A percentile compares a stretch with the other conserved stretches of the same genome.
Evolutionary conservation across 1,140 invertebrate genomes (phyloP).

Genomic region (Ditylenchus dipsaci): DNA sequence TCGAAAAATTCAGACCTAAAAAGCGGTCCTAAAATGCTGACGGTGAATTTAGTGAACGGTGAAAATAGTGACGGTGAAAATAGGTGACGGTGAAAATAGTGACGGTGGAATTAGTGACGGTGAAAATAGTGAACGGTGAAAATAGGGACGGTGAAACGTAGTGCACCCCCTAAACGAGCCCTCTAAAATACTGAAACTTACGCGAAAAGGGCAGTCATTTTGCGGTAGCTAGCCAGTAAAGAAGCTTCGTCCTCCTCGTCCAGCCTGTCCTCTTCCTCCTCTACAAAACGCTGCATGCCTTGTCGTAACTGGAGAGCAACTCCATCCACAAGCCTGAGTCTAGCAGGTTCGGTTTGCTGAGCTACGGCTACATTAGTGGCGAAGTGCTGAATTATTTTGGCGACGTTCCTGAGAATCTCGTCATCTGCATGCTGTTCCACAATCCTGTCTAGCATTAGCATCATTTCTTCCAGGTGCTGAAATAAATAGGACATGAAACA

Average conservation of each 20-base stretch:
- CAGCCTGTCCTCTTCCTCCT: slow-evolving; percentile 68
- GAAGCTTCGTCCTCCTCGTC: slow-evolving; percentile 92
- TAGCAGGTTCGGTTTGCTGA: slow-evolving; percentile 30
- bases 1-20: too few species aligned
- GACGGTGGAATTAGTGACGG: too few species aligned
- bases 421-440: slow-evolving; percentile 81
- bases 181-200: too few species aligned
- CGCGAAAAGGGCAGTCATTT: slow-evolving; percentile 81
- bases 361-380: slow-evolving; percentile 22
- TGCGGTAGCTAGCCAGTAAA: slow-evolving; percentile 80
- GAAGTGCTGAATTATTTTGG: slow-evolving; percentile 33
- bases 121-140: too few species aligned
- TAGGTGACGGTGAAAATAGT: too few species aligned
- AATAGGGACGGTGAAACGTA: too few species aligned
- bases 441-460: slow-evolving; percentile 76
- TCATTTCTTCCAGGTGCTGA: slow-evolving; percentile 68
- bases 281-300: slow-evolving; percentile 21
- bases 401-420: slow-evolving; percentile 67
- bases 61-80: too few species aligned
- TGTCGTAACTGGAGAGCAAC: slow-evolving; percentile 29
- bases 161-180: too few species aligned
- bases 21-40: too few species aligned
- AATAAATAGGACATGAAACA: neutral
- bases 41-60: too few species aligned
- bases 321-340: slow-evolving; percentile 40